Percentiles rank a stretch among this genome's conserved stretches.
These are phyloP conservation scores for Arnoldichthys spilopterus DNA, from an alignment of 2,797 vertebrate genomes.

Conservation along the genomic window DNA sequence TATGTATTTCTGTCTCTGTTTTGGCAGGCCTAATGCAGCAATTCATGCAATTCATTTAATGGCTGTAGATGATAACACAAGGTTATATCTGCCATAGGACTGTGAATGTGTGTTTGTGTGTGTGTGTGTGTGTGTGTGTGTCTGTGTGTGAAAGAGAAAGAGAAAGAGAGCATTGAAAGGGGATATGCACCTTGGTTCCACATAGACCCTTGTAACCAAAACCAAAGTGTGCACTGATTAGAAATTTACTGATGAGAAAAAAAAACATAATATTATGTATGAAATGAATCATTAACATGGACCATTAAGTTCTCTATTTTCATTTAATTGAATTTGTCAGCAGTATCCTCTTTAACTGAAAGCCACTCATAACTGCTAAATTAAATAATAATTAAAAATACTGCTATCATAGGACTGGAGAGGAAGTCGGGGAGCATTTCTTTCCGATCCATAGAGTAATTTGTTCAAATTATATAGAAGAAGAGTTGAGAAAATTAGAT, in stretches of 20 bases:
- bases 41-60: conserved; percentile 39
- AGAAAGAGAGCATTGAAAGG: background rate
- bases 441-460: conserved; percentile 85
- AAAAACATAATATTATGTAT: conserved; percentile 86
- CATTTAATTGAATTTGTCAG: conserved; percentile 98
- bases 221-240: conserved; percentile 84
- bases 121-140: too few relatives aligned
- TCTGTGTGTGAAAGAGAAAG: background rate
- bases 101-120: too few relatives aligned
- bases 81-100: background rate
- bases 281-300: conserved; percentile 94
- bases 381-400: conserved; percentile 93
- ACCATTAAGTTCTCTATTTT: conserved; percentile 94
- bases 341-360: conserved; percentile 92
- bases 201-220: conserved; percentile 76
- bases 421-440: conserved; percentile 78
- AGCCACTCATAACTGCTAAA: conserved; percentile 89
- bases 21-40: conserved; percentile 52
- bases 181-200: conserved; percentile 26
- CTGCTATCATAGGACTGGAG: conserved; percentile 86
- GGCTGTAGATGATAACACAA: conserved; percentile 9
- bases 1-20: conserved; percentile 25
- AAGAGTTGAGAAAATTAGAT: conserved; percentile 73
- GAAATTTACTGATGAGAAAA: conserved; percentile 87
- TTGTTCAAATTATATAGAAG: conserved; percentile 85